phyloP scores from a whole-genome alignment of 1,140 invertebrate genomes.

The Argopecten irradians region DNA sequence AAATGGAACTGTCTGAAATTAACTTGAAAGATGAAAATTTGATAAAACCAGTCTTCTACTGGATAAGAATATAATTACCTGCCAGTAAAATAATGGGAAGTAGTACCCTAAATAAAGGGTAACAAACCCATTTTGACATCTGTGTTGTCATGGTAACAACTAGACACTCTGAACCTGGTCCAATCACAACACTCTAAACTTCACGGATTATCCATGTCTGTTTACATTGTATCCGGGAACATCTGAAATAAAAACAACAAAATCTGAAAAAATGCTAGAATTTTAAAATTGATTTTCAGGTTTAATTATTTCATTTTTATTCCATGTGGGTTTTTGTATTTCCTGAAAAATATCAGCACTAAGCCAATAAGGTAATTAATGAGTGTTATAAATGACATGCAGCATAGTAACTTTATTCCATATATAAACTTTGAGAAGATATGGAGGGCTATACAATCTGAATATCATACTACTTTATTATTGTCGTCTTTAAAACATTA shows the following conservation, averaged over 20 bases:
- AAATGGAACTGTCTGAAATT: conserved; percentile 29
- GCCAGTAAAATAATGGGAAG: conserved; percentile 71
- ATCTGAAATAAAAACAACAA: background rate
- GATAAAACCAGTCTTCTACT: conserved; percentile 27
- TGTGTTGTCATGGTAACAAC: conserved; percentile 50
- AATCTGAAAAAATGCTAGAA: too few relatives aligned
- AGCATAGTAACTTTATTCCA: too few relatives aligned
- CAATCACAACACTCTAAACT: background rate
- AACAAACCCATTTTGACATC: conserved; percentile 56
- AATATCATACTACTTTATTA: too few relatives aligned
- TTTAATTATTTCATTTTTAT: too few relatives aligned
- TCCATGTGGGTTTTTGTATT: too few relatives aligned
- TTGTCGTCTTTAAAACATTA: too few relatives aligned
- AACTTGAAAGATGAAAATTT: conserved; percentile 56
- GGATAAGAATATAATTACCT: conserved; percentile 60
- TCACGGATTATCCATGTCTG: background rate
- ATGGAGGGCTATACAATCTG: too few relatives aligned
- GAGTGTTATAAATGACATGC: too few relatives aligned
- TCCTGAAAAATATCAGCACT: too few relatives aligned
- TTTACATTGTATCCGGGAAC: background rate
- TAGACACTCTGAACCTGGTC: background rate
- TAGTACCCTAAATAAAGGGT: conserved; percentile 68
- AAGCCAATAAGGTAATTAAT: too few relatives aligned
- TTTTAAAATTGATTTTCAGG: too few relatives aligned
- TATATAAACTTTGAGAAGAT: too few relatives aligned